Evolutionary conservation across 2,113 vertebrate genomes (phyloP).

Genomic region (Etheostoma spectabile): DNA sequence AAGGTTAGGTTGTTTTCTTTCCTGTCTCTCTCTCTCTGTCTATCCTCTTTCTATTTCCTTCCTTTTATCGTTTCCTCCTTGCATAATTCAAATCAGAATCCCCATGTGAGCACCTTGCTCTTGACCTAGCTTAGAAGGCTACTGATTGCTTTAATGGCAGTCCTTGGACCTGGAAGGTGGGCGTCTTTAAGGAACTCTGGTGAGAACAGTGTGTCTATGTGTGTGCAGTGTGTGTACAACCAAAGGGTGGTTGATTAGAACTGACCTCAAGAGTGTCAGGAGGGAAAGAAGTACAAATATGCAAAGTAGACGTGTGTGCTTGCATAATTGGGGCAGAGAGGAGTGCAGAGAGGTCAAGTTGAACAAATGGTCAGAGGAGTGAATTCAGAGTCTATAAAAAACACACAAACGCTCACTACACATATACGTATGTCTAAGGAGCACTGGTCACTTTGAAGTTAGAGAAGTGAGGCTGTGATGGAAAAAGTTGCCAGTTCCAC

Average conservation of each 20-base stretch:
- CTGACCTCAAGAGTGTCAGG: constrained; percentile 75
- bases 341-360: constrained; percentile 75
- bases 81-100: constrained; percentile 81
- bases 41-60: constrained; percentile 53
- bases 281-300: constrained; percentile 82
- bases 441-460: constrained; percentile 78
- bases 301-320: constrained; percentile 78
- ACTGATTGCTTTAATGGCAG: constrained; percentile 87
- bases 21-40: constrained; percentile 35
- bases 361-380: constrained; percentile 74
- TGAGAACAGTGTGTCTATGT: constrained; percentile 46
- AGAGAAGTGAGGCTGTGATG: constrained; percentile 48
- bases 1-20: constrained; percentile 61
- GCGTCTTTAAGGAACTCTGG: constrained; percentile 74
- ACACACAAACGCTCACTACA: constrained; percentile 26
- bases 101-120: constrained; percentile 78
- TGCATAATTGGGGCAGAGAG: constrained; percentile 88
- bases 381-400: constrained; percentile 53
- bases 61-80: constrained; percentile 47
- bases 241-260: constrained; percentile 83
- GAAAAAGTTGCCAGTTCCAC: constrained; percentile 40
- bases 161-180: constrained; percentile 78
- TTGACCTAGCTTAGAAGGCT: constrained; percentile 79
- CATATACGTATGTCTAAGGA: constrained; percentile 36
- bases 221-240: constrained; percentile 58